phyloP scores from a whole-genome alignment of 1,140 invertebrate genomes.

The Luehdorfia chinensis region DNA sequence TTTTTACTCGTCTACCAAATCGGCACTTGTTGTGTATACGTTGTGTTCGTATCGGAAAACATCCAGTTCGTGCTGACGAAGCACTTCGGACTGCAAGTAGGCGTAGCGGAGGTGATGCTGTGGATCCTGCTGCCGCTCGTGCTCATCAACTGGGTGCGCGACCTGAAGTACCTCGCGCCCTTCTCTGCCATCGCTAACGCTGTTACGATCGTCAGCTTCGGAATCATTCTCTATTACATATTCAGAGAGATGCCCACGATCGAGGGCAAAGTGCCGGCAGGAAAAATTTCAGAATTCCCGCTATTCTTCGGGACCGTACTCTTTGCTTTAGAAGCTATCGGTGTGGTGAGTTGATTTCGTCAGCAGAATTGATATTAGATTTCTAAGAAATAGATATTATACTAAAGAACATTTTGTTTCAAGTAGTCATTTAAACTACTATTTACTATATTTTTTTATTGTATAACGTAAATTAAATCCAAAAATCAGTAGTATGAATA shows the following conservation, averaged over 20 bases:
- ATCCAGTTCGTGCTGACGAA: slow-evolving; percentile 78
- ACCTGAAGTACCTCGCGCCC: slow-evolving; percentile 85
- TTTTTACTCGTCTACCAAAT: slow-evolving; percentile 90
- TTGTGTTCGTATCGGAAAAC: slow-evolving; percentile 89
- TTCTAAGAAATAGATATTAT: too few relatives aligned
- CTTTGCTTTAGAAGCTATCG: slow-evolving; percentile 83
- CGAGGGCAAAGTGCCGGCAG: slow-evolving; percentile 58
- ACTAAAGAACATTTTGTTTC: too few relatives aligned
- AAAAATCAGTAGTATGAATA: too few relatives aligned
- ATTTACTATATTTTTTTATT: too few relatives aligned
- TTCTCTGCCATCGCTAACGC: slow-evolving; percentile 87
- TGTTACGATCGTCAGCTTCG: slow-evolving; percentile 80
- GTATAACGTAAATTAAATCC: too few relatives aligned
- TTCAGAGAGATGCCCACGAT: slow-evolving; percentile 79
- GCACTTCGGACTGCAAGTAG: slow-evolving; percentile 57
- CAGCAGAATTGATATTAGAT: too few relatives aligned
- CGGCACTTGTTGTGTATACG: slow-evolving; percentile 93
- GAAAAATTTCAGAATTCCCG: slow-evolving; percentile 73
- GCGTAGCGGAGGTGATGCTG: slow-evolving; percentile 76
- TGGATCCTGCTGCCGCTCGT: slow-evolving; percentile 82
- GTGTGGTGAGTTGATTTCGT: slow-evolving; percentile 78
- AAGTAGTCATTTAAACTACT: too few relatives aligned
- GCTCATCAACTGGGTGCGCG: slow-evolving; percentile 83
- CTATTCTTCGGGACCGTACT: slow-evolving; percentile 82
- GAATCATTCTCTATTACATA: slow-evolving; percentile 84